Evolutionary conservation across 2,113 vertebrate genomes (phyloP), one percentile per base, ranked within the genome.

Genomic region (Cygnus atratus): DNA sequence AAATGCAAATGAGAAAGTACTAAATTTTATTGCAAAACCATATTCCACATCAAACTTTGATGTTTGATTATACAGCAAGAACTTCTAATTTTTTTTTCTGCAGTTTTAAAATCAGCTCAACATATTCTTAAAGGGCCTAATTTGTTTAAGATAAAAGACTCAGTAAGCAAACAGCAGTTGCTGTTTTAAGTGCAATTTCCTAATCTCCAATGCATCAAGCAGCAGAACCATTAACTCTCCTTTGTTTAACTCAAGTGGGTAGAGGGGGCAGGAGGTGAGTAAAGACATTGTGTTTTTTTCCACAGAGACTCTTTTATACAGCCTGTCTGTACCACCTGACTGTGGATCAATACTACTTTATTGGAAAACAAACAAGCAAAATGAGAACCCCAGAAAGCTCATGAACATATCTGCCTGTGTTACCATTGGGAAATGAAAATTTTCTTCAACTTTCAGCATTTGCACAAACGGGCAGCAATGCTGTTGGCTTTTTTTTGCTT

Each of bases 1-100:
- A 97, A 96, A 94, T 96, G 93, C 77, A 97, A 91, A 97, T 94
- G 66, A 94, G 76, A 66, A 11, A 84, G 50, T 20, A 88, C 6
- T 5, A 84, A 81, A 82, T 92, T 95, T 92, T 58, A 73, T 87
- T 94, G 59, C 80, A 88, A 96, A 94, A 87, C 54, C 28, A 13
- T 84, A 75, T 92, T 94, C 50, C 39, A 13, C 37, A 87, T 88
- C 66, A 84, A 94, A 87, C 92, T 87, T 96, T 95, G 90, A 95
- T 94, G 90, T 93, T 41, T 90, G 70, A 73, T 93, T 94, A 70
- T 88, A 57, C 57, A 86, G 70, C 74, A 77, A 44, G 24, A 50
- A 16, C 48, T 84, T 72, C 76, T 87, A 75, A 87, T 65, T 4
- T 68, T 88, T 92, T 88, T 92, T 71, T 88, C 76, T 21, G 1